phyloP scores from a whole-genome alignment of 2,797 vertebrate species.

The Bucorvus abyssinicus region DNA sequence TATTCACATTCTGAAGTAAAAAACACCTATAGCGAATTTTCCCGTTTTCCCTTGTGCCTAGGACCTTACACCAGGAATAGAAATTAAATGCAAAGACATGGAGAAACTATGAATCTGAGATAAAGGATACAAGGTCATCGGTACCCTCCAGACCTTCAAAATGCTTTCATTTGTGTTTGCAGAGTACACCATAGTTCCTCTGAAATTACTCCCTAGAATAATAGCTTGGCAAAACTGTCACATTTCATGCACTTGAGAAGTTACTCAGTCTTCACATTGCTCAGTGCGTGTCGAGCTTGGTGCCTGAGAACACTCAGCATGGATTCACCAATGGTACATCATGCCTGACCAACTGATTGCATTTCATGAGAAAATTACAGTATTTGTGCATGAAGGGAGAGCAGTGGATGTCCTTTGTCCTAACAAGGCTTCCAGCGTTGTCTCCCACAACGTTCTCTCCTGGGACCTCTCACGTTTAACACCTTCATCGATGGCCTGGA shows the following conservation, averaged over 20 bases:
- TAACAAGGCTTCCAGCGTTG: neutral
- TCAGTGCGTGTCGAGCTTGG: neutral
- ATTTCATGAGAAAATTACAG: neutral
- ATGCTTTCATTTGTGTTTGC: neutral
- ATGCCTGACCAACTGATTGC: neutral
- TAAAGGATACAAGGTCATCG: neutral
- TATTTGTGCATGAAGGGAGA: neutral
- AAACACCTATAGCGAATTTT: neutral
- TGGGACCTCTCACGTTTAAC: neutral
- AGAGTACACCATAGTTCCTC: neutral
- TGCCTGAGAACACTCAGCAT: neutral
- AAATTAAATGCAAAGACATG: conserved; percentile 12
- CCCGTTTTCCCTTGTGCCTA: neutral
- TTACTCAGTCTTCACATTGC: neutral
- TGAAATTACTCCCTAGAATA: neutral
- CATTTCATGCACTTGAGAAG: neutral
- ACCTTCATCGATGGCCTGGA: neutral
- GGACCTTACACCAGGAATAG: neutral
- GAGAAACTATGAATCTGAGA: neutral
- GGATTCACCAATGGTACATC: neutral
- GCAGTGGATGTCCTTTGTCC: neutral
- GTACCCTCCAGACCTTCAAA: neutral
- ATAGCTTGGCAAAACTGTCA: neutral
- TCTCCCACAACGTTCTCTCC: neutral
- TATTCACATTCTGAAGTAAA: neutral